These are phyloP conservation scores for Cacatua alba DNA, from an alignment of 2,113 vertebrate genomes.

Conservation along the genomic window DNA sequence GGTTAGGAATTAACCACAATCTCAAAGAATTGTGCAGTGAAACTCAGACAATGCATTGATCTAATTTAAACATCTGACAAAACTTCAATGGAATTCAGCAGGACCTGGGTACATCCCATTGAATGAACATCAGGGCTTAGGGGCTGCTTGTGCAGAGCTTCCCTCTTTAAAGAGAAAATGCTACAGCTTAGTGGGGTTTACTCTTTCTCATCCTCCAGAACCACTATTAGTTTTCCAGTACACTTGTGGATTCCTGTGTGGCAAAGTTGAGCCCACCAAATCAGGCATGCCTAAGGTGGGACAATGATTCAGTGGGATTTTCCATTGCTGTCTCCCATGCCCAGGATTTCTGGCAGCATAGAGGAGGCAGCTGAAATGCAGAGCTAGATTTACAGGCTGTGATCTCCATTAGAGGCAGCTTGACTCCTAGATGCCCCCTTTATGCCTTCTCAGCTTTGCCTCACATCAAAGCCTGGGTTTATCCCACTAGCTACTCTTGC, in stretches of 20 bases:
- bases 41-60: not conserved
- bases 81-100: not conserved
- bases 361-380: not conserved
- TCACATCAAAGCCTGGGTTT: not conserved
- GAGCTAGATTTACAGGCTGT: not conserved
- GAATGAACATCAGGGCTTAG: not conserved
- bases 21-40: not conserved
- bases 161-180: not conserved
- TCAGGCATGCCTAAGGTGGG: not conserved
- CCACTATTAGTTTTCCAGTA: not conserved
- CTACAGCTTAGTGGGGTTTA: not conserved
- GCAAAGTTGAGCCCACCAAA: not conserved
- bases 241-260: not conserved
- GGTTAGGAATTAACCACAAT: not conserved
- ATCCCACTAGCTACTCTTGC: not conserved
- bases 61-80: not conserved
- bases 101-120: not conserved
- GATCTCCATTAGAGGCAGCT: not conserved
- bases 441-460: not conserved
- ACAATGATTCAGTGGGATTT: not conserved
- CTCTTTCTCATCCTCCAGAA: not conserved
- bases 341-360: constrained; percentile 5
- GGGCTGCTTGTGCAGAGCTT: not conserved
- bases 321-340: not conserved
- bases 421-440: not conserved